Base-by-base conservation (phyloP, 2,888 invertebrate species). In the Melanchra persicariae region DNA sequence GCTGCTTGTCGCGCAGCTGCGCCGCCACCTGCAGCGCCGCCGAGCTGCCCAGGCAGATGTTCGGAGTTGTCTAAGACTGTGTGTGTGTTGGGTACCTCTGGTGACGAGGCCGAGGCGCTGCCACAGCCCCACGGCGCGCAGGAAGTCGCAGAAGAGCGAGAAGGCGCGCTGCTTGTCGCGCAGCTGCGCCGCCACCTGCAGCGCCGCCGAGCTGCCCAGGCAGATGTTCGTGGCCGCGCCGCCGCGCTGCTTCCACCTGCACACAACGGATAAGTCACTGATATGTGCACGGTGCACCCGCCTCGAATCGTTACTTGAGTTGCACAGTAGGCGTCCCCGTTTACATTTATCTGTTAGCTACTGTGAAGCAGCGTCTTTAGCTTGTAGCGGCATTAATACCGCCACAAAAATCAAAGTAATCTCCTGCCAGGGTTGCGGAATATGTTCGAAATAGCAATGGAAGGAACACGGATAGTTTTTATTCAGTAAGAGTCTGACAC, bases 1-100 rank as follows among this genome's bases (percentile, higher is more conserved):
- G 97, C 89, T 97, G 97, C 93, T 99, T 99, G 91, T 99, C 99
- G 81, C 97, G 97, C 67, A 99, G 94, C 91, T 99, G 99, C 78
- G 98, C 98, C 1, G 97, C 94, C 73, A 99, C 97, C 92, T 99
- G 98, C 95, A 99, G 97, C 4, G 99, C 98, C 24, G 97, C 96
- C 0, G 98, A 97, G 88, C 97, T 97, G 73, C 98, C 97, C 43
- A 97, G 93, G 62, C 96, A 92, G 1, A 97, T 95, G 82, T 92
- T 92, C 4, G 91, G n/a, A n/a, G n/a, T n/a, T n/a, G n/a, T n/a
- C n/a, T n/a, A n/a, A n/a, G n/a, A n/a, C n/a, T 30, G 30, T 2
- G 30, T 30, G 5, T 30, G 5, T 30, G 30, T 30, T 5, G 30
- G 5, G 34, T 34, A 34, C 34, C 34, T 34, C 67, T 74, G 10